Conservation (phyloP, 2,888 invertebrate genomes). For the Lithophane socia region DNA sequence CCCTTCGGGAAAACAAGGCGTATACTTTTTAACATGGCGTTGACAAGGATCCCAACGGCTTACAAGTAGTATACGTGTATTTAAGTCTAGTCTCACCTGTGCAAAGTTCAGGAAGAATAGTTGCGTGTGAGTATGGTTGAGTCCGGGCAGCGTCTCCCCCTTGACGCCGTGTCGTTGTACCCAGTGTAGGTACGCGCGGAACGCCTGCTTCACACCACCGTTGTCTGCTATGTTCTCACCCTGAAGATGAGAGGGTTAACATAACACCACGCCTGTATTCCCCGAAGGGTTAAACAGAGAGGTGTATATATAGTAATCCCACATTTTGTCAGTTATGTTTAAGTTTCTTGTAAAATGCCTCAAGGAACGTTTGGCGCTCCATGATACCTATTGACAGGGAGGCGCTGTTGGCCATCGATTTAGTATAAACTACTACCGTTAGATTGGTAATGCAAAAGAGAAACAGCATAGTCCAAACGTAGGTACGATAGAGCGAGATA, state of each 20-base stretch:
- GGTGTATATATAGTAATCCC: not conserved
- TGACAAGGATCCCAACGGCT: no score
- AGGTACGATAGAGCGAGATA: no score
- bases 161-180: conserved; percentile 90
- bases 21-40: no score
- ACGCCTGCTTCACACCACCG: conserved; percentile 98
- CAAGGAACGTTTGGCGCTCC: not conserved
- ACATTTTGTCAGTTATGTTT: not conserved
- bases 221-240: conserved; percentile 99
- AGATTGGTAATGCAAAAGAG: no score
- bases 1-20: no score
- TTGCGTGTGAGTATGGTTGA: conserved; percentile 94
- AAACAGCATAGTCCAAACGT: no score
- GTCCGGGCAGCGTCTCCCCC: conserved; percentile 92
- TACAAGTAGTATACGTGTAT: no score
- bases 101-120: conserved; percentile 98
- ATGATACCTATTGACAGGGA: not conserved
- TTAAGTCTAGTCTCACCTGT: conserved; percentile 84
- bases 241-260: conserved; percentile 72
- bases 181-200: conserved; percentile 96
- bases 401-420: not conserved
- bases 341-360: not conserved
- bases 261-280: no score
- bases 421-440: no score
- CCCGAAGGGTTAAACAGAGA: not conserved